Conservation (phyloP, 1,140 invertebrate species). For the Aphaenogaster rudis region DNA sequence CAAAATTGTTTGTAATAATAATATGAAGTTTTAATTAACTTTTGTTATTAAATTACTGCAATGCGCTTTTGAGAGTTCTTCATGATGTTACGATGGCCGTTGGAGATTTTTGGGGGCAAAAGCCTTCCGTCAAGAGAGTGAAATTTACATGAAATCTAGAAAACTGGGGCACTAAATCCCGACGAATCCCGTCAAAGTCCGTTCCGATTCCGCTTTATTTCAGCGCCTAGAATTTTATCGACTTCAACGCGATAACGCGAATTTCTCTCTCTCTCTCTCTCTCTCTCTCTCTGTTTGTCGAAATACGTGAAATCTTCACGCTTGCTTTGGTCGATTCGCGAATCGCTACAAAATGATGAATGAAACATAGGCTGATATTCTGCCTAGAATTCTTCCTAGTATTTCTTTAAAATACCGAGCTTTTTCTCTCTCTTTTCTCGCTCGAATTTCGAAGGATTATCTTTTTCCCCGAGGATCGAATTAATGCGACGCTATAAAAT, state of each 20-base stretch:
- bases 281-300: not conserved
- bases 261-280: not conserved
- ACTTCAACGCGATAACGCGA: slow-evolving; percentile 17
- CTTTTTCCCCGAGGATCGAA: not conserved
- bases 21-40: not conserved
- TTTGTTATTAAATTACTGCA: not conserved
- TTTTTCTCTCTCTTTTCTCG: not conserved
- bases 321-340: not conserved
- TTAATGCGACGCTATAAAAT: not conserved
- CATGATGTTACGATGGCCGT: not conserved
- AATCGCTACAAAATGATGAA: slow-evolving; percentile 10
- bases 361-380: slow-evolving; percentile 37
- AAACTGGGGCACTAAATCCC: slow-evolving; percentile 42
- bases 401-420: not conserved
- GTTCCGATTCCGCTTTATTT: slow-evolving; percentile 43
- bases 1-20: not conserved
- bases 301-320: slow-evolving; percentile 15
- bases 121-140: slow-evolving; percentile 11
- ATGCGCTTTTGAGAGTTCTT: not conserved
- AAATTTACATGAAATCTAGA: slow-evolving; percentile 44
- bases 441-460: not conserved
- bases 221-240: slow-evolving; percentile 44
- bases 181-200: slow-evolving; percentile 43
- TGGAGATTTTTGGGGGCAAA: not conserved
- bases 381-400: too few relatives aligned